Evolutionary conservation across 2,797 vertebrate genomes (phyloP), one percentile per base, ranked within the genome.

Genomic region (Loris lydekkerianus): DNA sequence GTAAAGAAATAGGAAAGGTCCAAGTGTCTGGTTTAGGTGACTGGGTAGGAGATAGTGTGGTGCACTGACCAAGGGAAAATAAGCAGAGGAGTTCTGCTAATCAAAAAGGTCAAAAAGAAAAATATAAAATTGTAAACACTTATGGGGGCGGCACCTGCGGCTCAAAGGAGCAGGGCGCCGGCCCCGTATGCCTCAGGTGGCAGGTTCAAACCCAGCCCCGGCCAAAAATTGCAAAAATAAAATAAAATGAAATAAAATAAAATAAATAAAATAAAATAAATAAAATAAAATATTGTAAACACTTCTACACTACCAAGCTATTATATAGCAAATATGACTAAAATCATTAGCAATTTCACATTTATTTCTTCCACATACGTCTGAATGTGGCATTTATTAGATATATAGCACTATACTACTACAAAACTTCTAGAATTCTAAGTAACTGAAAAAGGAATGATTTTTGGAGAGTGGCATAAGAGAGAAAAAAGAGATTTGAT

Each of bases 301-400:
- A 53, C 5, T 61, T 91, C 60, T 63, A 29, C 29, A 34, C 34
- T 34, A 34, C 34, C 49, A 93, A 34, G 61, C 29, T 81, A 93
- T 56, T 69, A 63, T 29, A 73, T 23, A 65, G 75, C 86, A 95
- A 61, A 95, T 53, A 43, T 77, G 27, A 95, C 53, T 88, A 91
- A 86, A 86, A 82, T 6, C 93, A 21, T 67, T 75, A 58, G 21
- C 21, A 61, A 85, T 53, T 89, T 72, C 49, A 29, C 31, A n/a
- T 31, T 37, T 65, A 23, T 89, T 82, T 95, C 80, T 67, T 89
- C 31, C 29, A 43, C 43, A 8, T 37, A 94, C 27, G 1, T 72
- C 60, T 93, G 43, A 95, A 88, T 78, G 49, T 43, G 85, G 25
- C 60, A 72, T 67, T 86, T 95, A 69, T 43, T 92, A 75, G 40